Evolutionary conservation across 2,113 vertebrate species (phyloP).

Genomic region (Catagonus wagneri): DNA sequence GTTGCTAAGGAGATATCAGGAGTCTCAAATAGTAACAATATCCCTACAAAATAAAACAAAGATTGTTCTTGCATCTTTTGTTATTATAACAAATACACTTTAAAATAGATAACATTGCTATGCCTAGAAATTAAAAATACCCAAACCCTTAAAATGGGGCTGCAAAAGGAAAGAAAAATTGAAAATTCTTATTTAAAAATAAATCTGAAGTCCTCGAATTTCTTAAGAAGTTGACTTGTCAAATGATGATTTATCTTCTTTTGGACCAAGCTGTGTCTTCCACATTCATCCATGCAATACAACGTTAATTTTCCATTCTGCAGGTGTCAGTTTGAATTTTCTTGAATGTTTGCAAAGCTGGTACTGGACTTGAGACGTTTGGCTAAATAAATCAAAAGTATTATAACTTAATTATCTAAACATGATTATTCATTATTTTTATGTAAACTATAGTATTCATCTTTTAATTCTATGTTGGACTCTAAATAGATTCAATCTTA

Average conservation of each 20-base stretch:
- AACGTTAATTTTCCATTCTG: conserved; percentile 64
- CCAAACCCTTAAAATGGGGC: conserved; percentile 55
- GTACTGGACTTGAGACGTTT: conserved; percentile 94
- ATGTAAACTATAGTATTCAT: background rate
- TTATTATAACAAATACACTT: conserved; percentile 69
- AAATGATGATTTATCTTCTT: conserved; percentile 60
- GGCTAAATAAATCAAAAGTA: conserved; percentile 88
- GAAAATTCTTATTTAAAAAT: conserved; percentile 79
- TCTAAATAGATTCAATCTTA: conserved; percentile 15
- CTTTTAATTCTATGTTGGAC: conserved; percentile 46
- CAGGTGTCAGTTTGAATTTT: conserved; percentile 93
- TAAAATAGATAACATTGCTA: conserved; percentile 58
- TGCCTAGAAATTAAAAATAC: conserved; percentile 78
- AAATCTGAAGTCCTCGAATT: conserved; percentile 74
- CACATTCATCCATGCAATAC: background rate
- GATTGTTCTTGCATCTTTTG: conserved; percentile 58
- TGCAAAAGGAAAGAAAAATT: conserved; percentile 48
- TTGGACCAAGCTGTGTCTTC: background rate
- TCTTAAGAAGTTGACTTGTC: conserved; percentile 65
- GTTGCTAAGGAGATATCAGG: conserved; percentile 21
- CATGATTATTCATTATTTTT: conserved; percentile 26
- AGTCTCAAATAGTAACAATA: conserved; percentile 53
- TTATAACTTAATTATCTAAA: conserved; percentile 61
- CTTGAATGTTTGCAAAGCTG: conserved; percentile 95
- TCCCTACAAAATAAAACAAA: conserved; percentile 55